phyloP scores from a whole-genome alignment of 2,113 vertebrate species.

The Triplophysa siluroides region DNA sequence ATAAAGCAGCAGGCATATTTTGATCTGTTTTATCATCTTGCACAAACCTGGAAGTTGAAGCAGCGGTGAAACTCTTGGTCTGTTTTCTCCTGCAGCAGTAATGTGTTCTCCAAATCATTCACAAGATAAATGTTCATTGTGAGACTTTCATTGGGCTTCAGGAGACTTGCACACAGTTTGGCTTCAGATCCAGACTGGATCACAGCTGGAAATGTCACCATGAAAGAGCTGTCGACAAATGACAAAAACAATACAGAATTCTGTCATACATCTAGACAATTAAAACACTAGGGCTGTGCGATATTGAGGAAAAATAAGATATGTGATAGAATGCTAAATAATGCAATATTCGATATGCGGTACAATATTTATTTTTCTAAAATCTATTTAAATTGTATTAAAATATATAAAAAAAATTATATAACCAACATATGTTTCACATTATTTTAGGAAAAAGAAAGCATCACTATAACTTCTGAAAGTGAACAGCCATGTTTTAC shows the following conservation, averaged over 20 bases:
- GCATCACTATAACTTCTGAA: too few species aligned
- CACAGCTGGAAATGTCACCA: slow-evolving; percentile 67
- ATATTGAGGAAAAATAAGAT: too few species aligned
- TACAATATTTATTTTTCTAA: not conserved
- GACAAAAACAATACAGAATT: not conserved
- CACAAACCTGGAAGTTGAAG: slow-evolving; percentile 58
- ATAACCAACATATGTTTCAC: too few species aligned
- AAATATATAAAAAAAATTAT: too few species aligned
- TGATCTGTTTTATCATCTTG: not conserved
- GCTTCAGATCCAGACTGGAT: slow-evolving; percentile 64
- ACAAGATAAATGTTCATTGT: slow-evolving; percentile 60
- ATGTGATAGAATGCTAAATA: too few species aligned
- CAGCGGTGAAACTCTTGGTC: slow-evolving; percentile 59
- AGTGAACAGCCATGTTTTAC: too few species aligned
- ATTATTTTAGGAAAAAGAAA: too few species aligned
- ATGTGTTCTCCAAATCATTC: slow-evolving; percentile 12
- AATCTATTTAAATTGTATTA: too few species aligned
- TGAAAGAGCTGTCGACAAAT: slow-evolving; percentile 49
- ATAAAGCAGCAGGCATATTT: not conserved
- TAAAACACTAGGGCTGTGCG: too few species aligned
- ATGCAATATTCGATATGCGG: too few species aligned
- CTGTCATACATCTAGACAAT: too few species aligned
- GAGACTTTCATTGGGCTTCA: slow-evolving; percentile 64
- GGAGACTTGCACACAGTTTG: slow-evolving; percentile 63
- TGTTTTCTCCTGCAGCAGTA: slow-evolving; percentile 37